These are phyloP conservation scores for Drosophila gaucha DNA, from an alignment of 2,888 invertebrate genomes.

Conservation along the genomic window DNA sequence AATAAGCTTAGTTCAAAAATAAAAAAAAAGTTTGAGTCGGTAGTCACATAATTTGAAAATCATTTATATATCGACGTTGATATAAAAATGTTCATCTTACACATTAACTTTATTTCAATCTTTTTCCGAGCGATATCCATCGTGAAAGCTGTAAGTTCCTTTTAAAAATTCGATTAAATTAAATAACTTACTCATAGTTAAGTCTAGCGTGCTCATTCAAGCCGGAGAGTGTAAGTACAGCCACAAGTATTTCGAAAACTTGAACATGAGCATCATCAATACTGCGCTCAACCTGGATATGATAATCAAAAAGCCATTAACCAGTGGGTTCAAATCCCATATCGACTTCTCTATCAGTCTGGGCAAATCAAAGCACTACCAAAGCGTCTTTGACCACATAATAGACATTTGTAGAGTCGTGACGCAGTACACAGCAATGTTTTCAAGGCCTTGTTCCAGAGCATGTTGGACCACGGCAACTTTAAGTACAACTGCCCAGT, in stretches of 20 bases:
- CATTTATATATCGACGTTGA: constrained; percentile 18
- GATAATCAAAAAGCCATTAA: constrained; percentile 31
- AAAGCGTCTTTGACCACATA: constrained; percentile 58
- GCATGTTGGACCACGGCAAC: constrained; percentile 61
- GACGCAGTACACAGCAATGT: constrained; percentile 46
- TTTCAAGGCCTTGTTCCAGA: constrained; percentile 64
- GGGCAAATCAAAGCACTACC: constrained; percentile 52
- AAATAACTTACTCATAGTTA: not conserved
- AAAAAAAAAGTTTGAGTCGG: not conserved
- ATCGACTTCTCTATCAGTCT: constrained; percentile 64
- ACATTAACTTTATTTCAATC: not conserved
- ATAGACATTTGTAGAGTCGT: constrained; percentile 60
- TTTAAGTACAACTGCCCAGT: constrained; percentile 71
- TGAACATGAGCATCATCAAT: constrained; percentile 43
- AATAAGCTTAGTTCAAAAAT: constrained; percentile 23
- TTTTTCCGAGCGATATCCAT: not conserved
- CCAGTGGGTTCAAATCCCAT: constrained; percentile 41
- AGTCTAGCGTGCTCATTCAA: constrained; percentile 44
- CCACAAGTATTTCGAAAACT: constrained; percentile 50
- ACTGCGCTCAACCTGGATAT: constrained; percentile 52
- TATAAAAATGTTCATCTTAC: constrained; percentile 31
- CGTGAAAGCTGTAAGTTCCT: constrained; percentile 39
- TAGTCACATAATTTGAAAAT: not conserved
- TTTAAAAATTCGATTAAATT: not conserved
- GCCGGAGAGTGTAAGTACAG: constrained; percentile 36